phyloP scores from a whole-genome alignment of 2,888 invertebrate species.

The Zygothrica quintamaculata region DNA sequence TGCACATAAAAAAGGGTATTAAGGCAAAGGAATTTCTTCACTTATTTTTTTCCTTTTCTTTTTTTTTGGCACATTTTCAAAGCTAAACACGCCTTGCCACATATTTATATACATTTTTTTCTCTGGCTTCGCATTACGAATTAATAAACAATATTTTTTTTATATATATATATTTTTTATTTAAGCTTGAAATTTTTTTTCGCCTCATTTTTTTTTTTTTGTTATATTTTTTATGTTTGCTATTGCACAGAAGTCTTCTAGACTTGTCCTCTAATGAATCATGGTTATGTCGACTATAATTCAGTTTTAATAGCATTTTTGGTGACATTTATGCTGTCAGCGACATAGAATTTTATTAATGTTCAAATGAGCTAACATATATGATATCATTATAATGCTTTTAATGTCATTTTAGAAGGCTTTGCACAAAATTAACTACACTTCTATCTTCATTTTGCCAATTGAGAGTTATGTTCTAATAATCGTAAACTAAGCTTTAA shows the following conservation, averaged over 20 bases:
- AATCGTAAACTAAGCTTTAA: too few species aligned
- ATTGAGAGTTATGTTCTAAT: too few species aligned
- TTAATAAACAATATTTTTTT: slow-evolving; percentile 67
- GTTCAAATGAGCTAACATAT: slow-evolving; percentile 65
- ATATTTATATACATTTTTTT: slow-evolving; percentile 33
- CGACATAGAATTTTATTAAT: slow-evolving; percentile 76
- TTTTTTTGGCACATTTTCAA: slow-evolving; percentile 71
- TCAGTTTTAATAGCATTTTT: slow-evolving; percentile 77
- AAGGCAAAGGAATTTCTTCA: slow-evolving; percentile 50
- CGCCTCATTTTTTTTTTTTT: slow-evolving; percentile 56
- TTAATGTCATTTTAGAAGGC: slow-evolving; percentile 46
- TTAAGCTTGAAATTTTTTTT: slow-evolving; percentile 74
- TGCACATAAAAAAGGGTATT: slow-evolving; percentile 70
- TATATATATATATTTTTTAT: slow-evolving; percentile 20
- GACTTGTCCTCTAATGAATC: slow-evolving; percentile 66
- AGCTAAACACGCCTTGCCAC: slow-evolving; percentile 44
- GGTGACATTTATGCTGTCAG: slow-evolving; percentile 80
- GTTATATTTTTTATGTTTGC: too few species aligned
- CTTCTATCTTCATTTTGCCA: slow-evolving; percentile 27
- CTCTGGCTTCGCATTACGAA: slow-evolving; percentile 56
- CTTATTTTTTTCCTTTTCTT: too few species aligned
- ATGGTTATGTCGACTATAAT: slow-evolving; percentile 78
- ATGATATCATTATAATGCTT: slow-evolving; percentile 70
- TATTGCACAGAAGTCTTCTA: slow-evolving; percentile 35
- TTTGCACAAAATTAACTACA: slow-evolving; percentile 56